phyloP scores from a whole-genome alignment of 2,113 vertebrate genomes.

The Leucosticte australis region DNA sequence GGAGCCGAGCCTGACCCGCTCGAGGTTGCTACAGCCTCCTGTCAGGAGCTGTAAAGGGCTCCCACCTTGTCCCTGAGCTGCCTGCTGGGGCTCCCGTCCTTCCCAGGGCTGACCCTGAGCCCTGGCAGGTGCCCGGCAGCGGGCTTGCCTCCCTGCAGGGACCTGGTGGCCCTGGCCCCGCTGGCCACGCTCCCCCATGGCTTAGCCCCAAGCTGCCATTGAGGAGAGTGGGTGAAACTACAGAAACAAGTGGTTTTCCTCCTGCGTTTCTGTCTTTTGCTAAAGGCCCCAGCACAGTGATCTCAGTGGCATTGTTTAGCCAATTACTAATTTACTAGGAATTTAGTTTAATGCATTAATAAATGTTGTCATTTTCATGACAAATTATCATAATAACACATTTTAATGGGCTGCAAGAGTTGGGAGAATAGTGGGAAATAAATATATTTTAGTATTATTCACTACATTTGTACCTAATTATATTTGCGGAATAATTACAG shows the following conservation, averaged over 20 bases:
- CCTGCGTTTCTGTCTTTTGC: neutral
- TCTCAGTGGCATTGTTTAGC: slow-evolving; percentile 51
- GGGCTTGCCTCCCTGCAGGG: neutral
- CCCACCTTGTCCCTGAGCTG: rapidly evolving
- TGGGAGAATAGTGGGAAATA: slow-evolving; percentile 53
- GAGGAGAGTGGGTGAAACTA: neutral
- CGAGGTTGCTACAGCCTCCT: neutral
- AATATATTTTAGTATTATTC: slow-evolving; percentile 70
- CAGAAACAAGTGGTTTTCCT: neutral
- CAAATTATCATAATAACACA: slow-evolving; percentile 63
- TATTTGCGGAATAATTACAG: slow-evolving; percentile 67
- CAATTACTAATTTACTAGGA: slow-evolving; percentile 70
- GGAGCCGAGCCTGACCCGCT: neutral
- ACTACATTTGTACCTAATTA: slow-evolving; percentile 70
- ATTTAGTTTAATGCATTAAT: slow-evolving; percentile 71
- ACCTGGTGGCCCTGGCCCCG: rapidly evolving
- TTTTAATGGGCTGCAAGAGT: slow-evolving; percentile 61
- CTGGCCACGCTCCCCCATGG: rapidly evolving
- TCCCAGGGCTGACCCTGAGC: rapidly evolving
- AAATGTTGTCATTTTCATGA: slow-evolving; percentile 71
- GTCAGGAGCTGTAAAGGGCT: neutral
- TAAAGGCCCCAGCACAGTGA: neutral
- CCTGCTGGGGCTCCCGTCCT: rapidly evolving
- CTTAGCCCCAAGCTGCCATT: neutral
- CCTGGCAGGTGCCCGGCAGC: rapidly evolving